Conservation (phyloP, 2,113 vertebrate species). For the Pelecanoides urinatrix region DNA sequence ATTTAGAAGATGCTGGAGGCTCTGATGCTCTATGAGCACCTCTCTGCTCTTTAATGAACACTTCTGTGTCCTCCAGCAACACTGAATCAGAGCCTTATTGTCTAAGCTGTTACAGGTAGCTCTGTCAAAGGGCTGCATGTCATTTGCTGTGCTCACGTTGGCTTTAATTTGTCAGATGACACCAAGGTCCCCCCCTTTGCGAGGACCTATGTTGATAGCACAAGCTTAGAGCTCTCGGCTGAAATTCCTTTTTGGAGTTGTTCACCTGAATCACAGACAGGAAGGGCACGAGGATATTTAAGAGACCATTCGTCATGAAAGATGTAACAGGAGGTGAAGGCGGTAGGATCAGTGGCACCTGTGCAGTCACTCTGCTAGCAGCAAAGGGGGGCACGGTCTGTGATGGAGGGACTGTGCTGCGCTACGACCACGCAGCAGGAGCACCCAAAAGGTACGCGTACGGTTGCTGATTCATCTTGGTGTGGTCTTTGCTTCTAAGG, state of each 20-base stretch:
- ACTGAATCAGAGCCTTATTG: not conserved
- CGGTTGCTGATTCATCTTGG: not conserved
- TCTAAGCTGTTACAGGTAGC: not conserved
- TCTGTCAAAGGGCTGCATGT: not conserved
- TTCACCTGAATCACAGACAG: not conserved
- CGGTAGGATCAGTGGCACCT: not conserved
- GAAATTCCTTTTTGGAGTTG: not conserved
- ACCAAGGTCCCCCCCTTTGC: not conserved
- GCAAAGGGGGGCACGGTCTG: not conserved
- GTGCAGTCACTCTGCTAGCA: not conserved
- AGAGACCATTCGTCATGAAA: not conserved
- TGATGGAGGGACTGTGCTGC: not conserved
- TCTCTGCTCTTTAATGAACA: constrained; percentile 35
- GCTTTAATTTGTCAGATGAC: not conserved
- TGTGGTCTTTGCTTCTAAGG: not conserved
- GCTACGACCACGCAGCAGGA: rapidly evolving
- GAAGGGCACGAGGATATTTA: not conserved
- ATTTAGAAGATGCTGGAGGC: constrained; percentile 19
- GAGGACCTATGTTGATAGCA: not conserved
- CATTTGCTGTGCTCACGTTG: not conserved
- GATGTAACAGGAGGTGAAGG: not conserved
- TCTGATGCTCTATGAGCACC: not conserved
- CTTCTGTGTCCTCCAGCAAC: not conserved
- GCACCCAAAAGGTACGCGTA: rapidly evolving
- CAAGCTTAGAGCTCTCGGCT: not conserved